phyloP scores from a whole-genome alignment of 2,113 vertebrate genomes.

The Channa argus region DNA sequence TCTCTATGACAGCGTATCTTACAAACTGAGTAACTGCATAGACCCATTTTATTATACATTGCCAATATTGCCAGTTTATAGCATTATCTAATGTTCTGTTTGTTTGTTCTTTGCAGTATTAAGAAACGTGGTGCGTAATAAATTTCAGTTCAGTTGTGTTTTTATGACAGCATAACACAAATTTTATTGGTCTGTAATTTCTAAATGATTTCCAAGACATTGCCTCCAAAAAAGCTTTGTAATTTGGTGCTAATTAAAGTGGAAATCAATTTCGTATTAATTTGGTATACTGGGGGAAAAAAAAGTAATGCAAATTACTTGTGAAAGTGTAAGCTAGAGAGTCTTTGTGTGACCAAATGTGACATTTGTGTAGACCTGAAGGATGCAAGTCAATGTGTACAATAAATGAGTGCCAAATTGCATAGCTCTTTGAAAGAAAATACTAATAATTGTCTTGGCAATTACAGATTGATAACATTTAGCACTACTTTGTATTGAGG shows the following conservation, averaged over 20 bases:
- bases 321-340: neutral
- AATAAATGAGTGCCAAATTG: neutral
- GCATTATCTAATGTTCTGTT: conserved; percentile 14
- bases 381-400: neutral
- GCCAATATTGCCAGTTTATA: conserved; percentile 12
- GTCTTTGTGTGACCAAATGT: neutral
- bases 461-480: conserved; percentile 10
- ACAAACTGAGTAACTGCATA: conserved; percentile 17
- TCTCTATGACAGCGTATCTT: conserved; percentile 4
- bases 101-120: neutral
- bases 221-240: neutral
- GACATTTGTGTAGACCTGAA: neutral
- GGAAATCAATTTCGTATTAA: conserved; percentile 13
- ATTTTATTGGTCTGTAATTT: conserved; percentile 25
- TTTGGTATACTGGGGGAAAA: neutral
- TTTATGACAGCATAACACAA: neutral
- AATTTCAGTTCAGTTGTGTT: too few relatives aligned
- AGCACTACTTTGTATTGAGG: neutral
- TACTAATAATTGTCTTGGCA: neutral
- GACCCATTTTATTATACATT: conserved; percentile 17
- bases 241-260: conserved; percentile 10
- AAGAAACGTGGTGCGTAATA: neutral
- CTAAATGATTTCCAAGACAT: conserved; percentile 10
- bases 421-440: neutral
- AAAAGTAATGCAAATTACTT: conserved; percentile 12